Evolutionary conservation across 2,797 vertebrate species (phyloP), one percentile per base, ranked within the genome.

Genomic region (Gallinago nigripennis): DNA sequence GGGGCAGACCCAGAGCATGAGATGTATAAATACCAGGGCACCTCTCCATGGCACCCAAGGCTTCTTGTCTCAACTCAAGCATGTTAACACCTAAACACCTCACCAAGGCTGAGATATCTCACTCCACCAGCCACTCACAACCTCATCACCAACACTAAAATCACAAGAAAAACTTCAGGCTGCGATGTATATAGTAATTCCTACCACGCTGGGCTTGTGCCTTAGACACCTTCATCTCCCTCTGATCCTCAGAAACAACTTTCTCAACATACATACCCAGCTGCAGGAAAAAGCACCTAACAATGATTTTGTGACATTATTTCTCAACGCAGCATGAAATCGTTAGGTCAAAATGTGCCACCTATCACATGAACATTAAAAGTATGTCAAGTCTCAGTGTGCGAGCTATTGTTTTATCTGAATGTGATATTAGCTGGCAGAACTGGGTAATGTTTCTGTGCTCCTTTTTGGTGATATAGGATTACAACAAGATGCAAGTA

Each of bases 311-410:
- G 83, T 97, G 95, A 95, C 92, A 97, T 88, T 95, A 88, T 95
- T 93, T 94, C 91, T 94, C 93, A 78, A 89, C 37, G 0, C 93
- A 96, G 94, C 95, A 85, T 85, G 96, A 96, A 96, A 96, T 95
- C 94, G 28, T 96, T 96, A 96, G 96, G 94, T 97, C 96, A 97
- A 94, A 96, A 96, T 53, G 96, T 96, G 94, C 94, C 94, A 96
- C 95, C 88, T 97, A 94, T 93, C 94, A 96, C 90, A 96, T 56
- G 96, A 96, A 95, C 94, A 97, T 96, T 96, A 95, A 97, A 97
- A 95, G 96, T 96, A 75, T 95, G 95, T 96, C 96, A 96, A 95
- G 91, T 96, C 95, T 95, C 96, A 95, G 95, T 93, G 93, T 90
- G 94, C 21, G 13, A 95, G 78, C 91, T 95, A 96, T 97, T 97